A percentile compares a stretch with the other conserved stretches of the same genome.
Conservation (phyloP, 2,888 invertebrate species). For the Campopleginae sp. region DNA sequence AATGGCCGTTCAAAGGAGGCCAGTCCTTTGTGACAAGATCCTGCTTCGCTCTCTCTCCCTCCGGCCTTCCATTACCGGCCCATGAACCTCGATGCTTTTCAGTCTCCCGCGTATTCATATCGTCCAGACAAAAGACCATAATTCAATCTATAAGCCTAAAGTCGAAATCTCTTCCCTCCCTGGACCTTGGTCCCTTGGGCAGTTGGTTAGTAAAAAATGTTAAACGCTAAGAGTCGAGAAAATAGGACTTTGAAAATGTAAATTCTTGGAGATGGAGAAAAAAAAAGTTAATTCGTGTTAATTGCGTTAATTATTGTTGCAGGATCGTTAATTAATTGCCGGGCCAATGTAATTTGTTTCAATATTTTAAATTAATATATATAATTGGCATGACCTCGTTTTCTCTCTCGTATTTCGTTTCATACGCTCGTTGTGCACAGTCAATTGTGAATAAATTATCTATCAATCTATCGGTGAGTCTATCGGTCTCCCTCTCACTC, state of each 20-base stretch:
- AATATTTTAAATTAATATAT: neutral
- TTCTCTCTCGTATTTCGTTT: neutral
- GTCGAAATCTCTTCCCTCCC: neutral
- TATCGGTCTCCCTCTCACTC: neutral
- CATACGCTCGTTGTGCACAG: neutral
- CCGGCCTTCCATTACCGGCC: slow-evolving; percentile 54
- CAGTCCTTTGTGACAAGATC: slow-evolving; percentile 46
- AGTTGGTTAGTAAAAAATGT: neutral
- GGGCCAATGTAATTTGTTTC: neutral
- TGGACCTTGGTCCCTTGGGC: neutral
- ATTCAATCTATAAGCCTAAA: slow-evolving; percentile 9
- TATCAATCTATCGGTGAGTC: slow-evolving; percentile 25
- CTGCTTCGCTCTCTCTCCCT: slow-evolving; percentile 13
- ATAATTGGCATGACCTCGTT: neutral
- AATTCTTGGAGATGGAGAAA: neutral
- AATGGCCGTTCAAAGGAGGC: slow-evolving; percentile 43
- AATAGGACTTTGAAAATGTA: no score
- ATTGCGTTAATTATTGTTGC: neutral
- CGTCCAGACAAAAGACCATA: slow-evolving; percentile 54
- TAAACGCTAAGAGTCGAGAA: no score
- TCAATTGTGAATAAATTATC: slow-evolving; percentile 51
- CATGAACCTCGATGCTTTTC: slow-evolving; percentile 38
- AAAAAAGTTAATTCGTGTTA: neutral
- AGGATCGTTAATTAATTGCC: neutral
- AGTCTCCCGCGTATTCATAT: slow-evolving; percentile 49